Base-by-base conservation (phyloP, 2,113 vertebrate genomes). In the Ceuthmochares aereus region DNA sequence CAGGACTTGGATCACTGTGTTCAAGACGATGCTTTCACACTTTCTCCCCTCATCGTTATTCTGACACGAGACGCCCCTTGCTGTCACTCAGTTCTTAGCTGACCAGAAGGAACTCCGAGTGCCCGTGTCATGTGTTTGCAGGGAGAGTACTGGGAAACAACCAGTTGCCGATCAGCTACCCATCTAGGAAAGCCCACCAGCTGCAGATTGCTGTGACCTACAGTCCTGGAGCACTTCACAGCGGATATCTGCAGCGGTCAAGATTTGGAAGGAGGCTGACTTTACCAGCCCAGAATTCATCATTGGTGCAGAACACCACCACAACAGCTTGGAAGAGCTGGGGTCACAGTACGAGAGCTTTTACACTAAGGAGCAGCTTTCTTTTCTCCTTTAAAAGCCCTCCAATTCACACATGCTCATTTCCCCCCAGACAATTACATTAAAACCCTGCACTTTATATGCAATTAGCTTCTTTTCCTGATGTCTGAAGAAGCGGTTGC, bases 241-340 rank as follows among this genome's bases (percentile, higher is more conserved):
- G 40, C 88, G 93, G 93, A 96, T 64, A 96, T 45, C 95, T 95
- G 95, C 49, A 95, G 84, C 76, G 90, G 85, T 84, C 89, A 95
- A 68, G 58, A 74, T 83, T 37, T 91, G 92, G 96, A 76, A 86
- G 89, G 68, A 77, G 40, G 40, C 40, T 77, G 91, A 95, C 76
- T 90, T 47, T 94, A 89, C 75, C 36, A 52, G 84, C 93, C 77
- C 32, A 36, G 77, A 52, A 81, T 87, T 43, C 72, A 84, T 95
- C 73, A 84, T 64, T 47, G 62, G 37, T 76, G 29, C 82, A 85
- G 87, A 92, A 82, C 17, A 89, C 17, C 15, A 62, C n/a, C 4
- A 70, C 82, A 67, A 27, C 43, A 40, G n/a, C 34, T 47, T 19
- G 51, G 80, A 32, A 30, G 45, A 47, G 75, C 69, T 4, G 54